Conservation (phyloP, 2,113 vertebrate species). For the Rhabdornis inornatus region DNA sequence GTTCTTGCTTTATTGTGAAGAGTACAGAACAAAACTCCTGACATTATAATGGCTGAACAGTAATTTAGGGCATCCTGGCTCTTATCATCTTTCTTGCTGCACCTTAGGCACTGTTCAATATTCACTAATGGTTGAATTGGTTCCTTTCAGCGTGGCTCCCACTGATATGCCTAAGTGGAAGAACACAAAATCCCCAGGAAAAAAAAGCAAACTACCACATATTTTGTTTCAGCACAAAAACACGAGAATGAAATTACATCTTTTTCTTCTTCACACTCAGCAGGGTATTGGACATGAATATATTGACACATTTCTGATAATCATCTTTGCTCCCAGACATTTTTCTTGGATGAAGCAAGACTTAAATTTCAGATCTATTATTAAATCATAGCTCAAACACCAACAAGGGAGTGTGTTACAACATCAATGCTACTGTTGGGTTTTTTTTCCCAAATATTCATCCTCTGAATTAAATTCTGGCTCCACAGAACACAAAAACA, state of each 20-base stretch:
- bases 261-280: slow-evolving; percentile 31
- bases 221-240: slow-evolving; percentile 28
- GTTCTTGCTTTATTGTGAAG: neutral
- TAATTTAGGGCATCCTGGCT: neutral
- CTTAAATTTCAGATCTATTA: slow-evolving; percentile 10
- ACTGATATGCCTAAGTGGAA: slow-evolving; percentile 10
- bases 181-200: neutral
- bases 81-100: neutral
- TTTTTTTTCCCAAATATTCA: neutral
- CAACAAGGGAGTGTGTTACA: neutral
- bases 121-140: neutral
- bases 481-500: neutral
- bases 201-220: neutral
- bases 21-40: slow-evolving; percentile 24
- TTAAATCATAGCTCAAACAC: neutral
- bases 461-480: neutral
- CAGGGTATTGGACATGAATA: neutral
- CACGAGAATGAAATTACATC: neutral
- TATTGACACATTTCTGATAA: slow-evolving; percentile 30
- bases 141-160: neutral
- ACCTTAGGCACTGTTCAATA: slow-evolving; percentile 18
- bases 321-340: slow-evolving; percentile 13
- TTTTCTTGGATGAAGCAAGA: slow-evolving; percentile 16
- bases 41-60: neutral
- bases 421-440: neutral